phyloP scores from a whole-genome alignment of 2,797 vertebrate species.

The Pipistrellus kuhlii region DNA sequence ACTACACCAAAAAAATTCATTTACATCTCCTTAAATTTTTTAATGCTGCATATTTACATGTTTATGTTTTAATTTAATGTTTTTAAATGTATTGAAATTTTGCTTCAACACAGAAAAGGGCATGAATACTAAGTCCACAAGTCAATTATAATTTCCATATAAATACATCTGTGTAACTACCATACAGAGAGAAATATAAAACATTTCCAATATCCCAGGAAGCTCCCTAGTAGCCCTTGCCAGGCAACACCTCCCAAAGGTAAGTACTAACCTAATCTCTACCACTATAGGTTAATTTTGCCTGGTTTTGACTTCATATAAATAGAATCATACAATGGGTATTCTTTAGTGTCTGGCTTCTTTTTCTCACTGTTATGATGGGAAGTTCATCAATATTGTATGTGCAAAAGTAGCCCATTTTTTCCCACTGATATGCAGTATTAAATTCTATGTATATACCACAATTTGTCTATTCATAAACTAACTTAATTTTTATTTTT shows the following conservation, averaged over 20 bases:
- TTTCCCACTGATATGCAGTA: neutral
- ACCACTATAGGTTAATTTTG: neutral
- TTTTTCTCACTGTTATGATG: neutral
- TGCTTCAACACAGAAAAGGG: neutral
- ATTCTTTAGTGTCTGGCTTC: neutral
- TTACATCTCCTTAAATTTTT: neutral
- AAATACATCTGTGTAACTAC: neutral
- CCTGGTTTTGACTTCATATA: neutral
- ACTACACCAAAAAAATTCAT: neutral
- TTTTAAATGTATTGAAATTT: neutral
- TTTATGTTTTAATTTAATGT: conserved; percentile 17
- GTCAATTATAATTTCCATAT: neutral
- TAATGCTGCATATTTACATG: neutral
- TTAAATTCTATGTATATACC: neutral
- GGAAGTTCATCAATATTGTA: neutral
- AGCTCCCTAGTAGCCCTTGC: neutral
- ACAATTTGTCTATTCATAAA: neutral
- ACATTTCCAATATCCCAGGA: neutral
- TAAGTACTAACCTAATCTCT: neutral
- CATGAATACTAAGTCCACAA: neutral
- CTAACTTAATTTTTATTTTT: conserved; percentile 1
- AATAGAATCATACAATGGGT: neutral
- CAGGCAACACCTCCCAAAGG: neutral
- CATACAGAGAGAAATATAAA: neutral
- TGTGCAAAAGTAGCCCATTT: neutral